Evolutionary conservation across 23 tunicate genomes (phyloP), one percentile per base, ranked within the genome.

Genomic region (Ciona savignyi): DNA sequence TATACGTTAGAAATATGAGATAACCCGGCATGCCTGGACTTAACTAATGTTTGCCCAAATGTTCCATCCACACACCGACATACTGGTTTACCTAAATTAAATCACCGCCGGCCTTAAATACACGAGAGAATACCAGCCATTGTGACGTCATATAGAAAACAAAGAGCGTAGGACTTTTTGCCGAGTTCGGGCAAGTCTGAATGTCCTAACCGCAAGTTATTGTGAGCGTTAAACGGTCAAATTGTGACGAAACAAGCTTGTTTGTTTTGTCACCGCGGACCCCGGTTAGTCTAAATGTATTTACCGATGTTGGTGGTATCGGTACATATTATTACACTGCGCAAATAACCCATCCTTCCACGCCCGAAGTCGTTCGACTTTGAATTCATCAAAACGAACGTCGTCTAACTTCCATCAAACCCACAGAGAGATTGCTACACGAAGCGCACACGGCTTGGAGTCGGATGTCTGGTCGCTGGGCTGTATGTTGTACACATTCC

Each of bases 381-480:
- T n/a, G n/a, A n/a, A n/a, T n/a, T n/a, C n/a, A n/a, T n/a, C n/a
- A n/a, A n/a, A n/a, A n/a, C n/a, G n/a, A n/a, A n/a, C n/a, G n/a
- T n/a, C n/a, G n/a, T n/a, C n/a, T n/a, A n/a, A n/a, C n/a, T n/a
- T n/a, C n/a, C n/a, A n/a, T n/a, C n/a, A n/a, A n/a, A n/a, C n/a
- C n/a, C n/a, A 42, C 77, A 91, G 97, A 6, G 97, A 91, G 62
- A 91, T 85, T 25, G 97, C 91, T 23, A 85, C 84, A 4, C 76
- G 97, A 28, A 85, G 87, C 67, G 91, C 91, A 9, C 97, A 91
- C 76, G 97, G 97, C 3, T 76, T 91, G 23, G 93, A 91, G 64
- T 91, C 97, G n/a, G 97, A 91, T 72, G 97, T 91, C 2, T 91
- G 97, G 97, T 91, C 97, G 22, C 72, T 91, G 62, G 97, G 97